Evolutionary conservation across 2,797 vertebrate genomes (phyloP), one percentile per base, ranked within the genome.

Genomic region (Xerus rutilus): DNA sequence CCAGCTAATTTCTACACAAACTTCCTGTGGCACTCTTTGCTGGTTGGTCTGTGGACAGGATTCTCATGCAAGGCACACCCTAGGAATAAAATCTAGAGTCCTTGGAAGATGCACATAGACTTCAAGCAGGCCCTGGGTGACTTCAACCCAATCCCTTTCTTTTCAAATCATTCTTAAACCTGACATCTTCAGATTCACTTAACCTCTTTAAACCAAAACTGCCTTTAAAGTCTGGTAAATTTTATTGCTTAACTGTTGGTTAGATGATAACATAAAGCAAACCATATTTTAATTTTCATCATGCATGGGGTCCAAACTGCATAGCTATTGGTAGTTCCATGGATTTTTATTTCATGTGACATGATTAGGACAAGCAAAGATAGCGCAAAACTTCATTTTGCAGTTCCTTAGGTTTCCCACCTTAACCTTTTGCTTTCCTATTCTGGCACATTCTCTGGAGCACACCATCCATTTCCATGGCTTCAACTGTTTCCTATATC

Each of bases 301-400:
- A 49, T 57, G 69, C 47, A 45, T 20, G n/a, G 39, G 39, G 52
- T 86, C 52, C 59, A 84, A 67, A 84, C 77, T 18, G n/a, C 67
- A 87, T 23, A 81, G 84, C n/a, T 79, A 81, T 6, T 89, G n/a
- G 83, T 65, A 59, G 64, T 88, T 91, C 8, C 7, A 59, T 96
- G 89, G 47, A 93, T 72, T 94, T 95, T 96, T 96, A 91, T 95
- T 96, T 86, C 81, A 57, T 70, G 74, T 74, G 74, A 93, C 84
- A 43, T 45, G 70, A 79, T 39, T 32, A 95, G 35, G 88, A n/a
- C 30, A 65, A 93, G 49, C 47, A 78, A 47, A 96, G 15, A 52
- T 18, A 25, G 47, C 17, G 32, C 35, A 52, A 52, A 15, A 52
- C 49, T 52, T 52, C 49, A 52, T 73, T 49, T 93, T 91, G n/a